Conservation (phyloP, 1,140 invertebrate genomes). For the Lepidurus couesii region DNA sequence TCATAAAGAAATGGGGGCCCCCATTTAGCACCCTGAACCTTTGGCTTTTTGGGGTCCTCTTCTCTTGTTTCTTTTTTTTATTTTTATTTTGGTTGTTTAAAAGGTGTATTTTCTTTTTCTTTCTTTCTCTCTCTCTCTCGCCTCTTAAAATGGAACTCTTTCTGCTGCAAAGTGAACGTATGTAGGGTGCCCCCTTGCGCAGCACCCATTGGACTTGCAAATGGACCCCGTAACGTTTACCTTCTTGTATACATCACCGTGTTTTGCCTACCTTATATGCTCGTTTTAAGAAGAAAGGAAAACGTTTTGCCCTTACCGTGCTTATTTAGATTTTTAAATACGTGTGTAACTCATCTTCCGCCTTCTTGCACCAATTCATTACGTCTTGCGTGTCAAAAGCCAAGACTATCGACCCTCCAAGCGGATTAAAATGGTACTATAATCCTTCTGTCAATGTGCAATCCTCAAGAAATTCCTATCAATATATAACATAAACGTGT, state of each 20-base stretch:
- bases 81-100: neutral
- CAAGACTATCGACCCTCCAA: neutral
- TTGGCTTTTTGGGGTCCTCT: too few species aligned
- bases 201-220: slow-evolving; percentile 13
- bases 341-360: neutral
- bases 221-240: neutral
- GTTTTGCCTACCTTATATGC: slow-evolving; percentile 18
- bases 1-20: slow-evolving; percentile 7
- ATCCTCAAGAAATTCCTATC: too few species aligned
- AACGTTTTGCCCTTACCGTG: neutral
- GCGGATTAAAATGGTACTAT: neutral
- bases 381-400: neutral
- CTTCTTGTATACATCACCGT: slow-evolving; percentile 14
- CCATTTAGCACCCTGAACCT: neutral
- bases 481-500: too few species aligned
- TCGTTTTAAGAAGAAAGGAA: neutral
- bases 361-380: neutral
- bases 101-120: neutral
- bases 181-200: neutral
- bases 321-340: neutral
- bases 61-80: neutral
- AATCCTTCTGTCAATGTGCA: too few species aligned
- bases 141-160: neutral
- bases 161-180: neutral
- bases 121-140: neutral